phyloP scores from a whole-genome alignment of 2,797 vertebrate genomes.

The Ataeniobius toweri region DNA sequence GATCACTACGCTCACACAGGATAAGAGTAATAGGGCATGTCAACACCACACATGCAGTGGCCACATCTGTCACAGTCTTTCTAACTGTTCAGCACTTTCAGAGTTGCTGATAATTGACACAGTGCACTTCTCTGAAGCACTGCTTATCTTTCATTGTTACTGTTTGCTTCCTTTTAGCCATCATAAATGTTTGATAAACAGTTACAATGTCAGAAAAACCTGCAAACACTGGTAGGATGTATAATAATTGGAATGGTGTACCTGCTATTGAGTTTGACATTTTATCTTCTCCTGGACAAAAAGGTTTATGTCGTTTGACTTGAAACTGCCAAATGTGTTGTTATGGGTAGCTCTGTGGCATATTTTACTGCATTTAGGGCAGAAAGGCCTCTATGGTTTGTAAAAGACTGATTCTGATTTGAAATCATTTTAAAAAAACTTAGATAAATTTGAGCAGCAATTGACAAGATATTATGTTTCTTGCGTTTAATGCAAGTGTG shows the following conservation, averaged over 20 bases:
- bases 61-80: conserved; percentile 71
- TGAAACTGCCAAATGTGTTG: background rate
- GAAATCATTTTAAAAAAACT: background rate
- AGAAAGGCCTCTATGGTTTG: background rate
- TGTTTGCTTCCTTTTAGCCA: background rate
- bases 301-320: background rate
- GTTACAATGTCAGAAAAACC: background rate
- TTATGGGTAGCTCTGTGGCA: background rate
- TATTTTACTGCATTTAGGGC: background rate
- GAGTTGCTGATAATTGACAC: conserved; percentile 70
- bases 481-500: background rate
- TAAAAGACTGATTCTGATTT: background rate
- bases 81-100: conserved; percentile 58
- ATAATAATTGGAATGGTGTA: background rate
- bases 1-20: conserved; percentile 72
- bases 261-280: background rate
- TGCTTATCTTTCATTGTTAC: background rate
- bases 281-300: background rate
- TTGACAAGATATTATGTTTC: background rate
- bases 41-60: conserved; percentile 61
- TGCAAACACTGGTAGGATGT: background rate
- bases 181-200: background rate
- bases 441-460: background rate
- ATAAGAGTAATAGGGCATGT: conserved; percentile 75
- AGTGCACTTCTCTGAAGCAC: conserved; percentile 41